Evolutionary conservation across 2,113 vertebrate genomes (phyloP), one percentile per base, ranked within the genome.

Genomic region (Erythrocercus mccallii): DNA sequence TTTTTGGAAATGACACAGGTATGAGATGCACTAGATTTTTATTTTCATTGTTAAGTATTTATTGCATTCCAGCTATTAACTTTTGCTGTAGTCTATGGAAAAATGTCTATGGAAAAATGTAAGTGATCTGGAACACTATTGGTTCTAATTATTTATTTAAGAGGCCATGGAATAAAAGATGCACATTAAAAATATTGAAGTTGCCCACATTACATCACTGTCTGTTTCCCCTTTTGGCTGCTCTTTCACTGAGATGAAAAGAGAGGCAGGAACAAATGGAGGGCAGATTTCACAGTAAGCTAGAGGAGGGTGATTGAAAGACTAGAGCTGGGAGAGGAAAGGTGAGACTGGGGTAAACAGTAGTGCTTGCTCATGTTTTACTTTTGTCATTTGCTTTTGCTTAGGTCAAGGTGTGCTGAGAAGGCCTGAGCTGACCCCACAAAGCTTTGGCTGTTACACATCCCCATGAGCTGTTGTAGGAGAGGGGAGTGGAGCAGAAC

Each of bases 391-490:
- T 70, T 79, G 19, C 27, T 58, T 35, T 53, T 58, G 31, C 54
- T 72, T 33, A 40, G 35, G 38, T 54, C 88, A 44, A 64, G 58
- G 28, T 35, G 40, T 10, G 33, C 47, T 78, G 65, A 69, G 64
- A 48, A 69, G 25, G 48, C 11, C 38, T 38, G 48, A 30, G 65
- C 48, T 69, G 76, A 78, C 15, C 58, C n/a, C 0, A 3, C 31
- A 58, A 38, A 48, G 16, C 31, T 77, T 48, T 58, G 53, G 37
- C 21, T 47, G 22, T 25, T 66, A 23, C 47, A 48, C n/a, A 17
- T 9, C 19, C 5, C 6, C 0, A 0, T 11, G 51, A 51, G 64
- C 28, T 69, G 27, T 38, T 57, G 28, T 35, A 14, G 70, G 58
- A 48, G 45, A 48, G 24, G 6, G 31, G 20, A 72, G 35, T 30